Evolutionary conservation across 2,113 vertebrate genomes (phyloP).

Genomic region (Malurus melanocephalus): DNA sequence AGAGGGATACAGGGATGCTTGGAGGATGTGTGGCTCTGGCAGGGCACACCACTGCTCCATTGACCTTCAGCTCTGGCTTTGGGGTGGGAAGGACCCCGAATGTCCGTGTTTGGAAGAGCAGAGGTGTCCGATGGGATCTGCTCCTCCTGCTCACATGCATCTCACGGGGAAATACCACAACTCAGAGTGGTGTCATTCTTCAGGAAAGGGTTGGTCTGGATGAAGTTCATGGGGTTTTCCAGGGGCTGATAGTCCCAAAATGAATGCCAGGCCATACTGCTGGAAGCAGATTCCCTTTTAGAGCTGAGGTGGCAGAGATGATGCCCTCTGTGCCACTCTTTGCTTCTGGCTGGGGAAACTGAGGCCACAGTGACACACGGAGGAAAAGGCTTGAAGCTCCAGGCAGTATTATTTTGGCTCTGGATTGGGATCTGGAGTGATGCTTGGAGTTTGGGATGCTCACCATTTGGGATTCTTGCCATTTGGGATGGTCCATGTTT

Average conservation of each 20-base stretch:
- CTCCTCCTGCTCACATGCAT: fast-evolving
- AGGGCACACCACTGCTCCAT: neutral
- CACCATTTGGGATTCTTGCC: too few species aligned
- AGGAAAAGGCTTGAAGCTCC: neutral
- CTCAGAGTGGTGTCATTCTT: neutral
- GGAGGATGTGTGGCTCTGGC: fast-evolving
- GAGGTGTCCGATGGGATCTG: neutral
- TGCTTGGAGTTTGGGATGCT: neutral
- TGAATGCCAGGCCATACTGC: neutral
- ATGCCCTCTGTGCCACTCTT: neutral
- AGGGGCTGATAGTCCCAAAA: neutral
- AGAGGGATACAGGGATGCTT: neutral
- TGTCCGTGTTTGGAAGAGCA: neutral
- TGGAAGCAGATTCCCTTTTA: neutral
- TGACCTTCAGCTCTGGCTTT: neutral
- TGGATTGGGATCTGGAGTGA: neutral
- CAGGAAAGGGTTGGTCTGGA: neutral
- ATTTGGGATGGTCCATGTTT: neutral
- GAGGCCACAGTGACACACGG: fast-evolving
- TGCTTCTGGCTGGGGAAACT: neutral
- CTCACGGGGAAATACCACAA: fast-evolving
- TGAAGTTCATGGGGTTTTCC: neutral
- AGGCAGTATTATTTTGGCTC: fast-evolving
- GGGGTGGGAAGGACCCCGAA: neutral
- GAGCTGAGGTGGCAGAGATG: fast-evolving